Base-by-base conservation (phyloP, 2,113 vertebrate species). In the Carassius carassius region DNA sequence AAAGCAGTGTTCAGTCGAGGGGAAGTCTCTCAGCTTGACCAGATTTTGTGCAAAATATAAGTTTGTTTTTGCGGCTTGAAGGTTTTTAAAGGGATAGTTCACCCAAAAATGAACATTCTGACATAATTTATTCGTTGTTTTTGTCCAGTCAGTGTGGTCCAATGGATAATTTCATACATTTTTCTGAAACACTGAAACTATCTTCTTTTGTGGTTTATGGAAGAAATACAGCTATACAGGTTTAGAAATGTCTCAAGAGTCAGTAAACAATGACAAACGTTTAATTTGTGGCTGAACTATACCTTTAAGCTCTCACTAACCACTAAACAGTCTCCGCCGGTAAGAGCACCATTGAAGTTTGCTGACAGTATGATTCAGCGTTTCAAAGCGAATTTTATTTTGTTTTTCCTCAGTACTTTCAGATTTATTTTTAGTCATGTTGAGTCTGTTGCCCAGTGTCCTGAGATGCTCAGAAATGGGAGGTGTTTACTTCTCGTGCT, bases 11-110 rank as follows among this genome's bases (percentile, higher is more conserved):
- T 41, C 16, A n/a, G 14, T 11, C 7, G 82, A 83, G 82, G 82
- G 84, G 89, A 81, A 87, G 75, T 86, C 89, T 90, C 85, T 87
- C 89, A 91, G 73, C 86, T 73, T 63, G 72, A 82, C 25, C 63
- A 76, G 23, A 77, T 76, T 85, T 77, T 51, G 4, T 19, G n/a
- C 49, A 35, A 23, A 74, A 37, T 89, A 87, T 58, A 35, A 84
- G 65, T 85, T 75, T 41, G 58, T 84, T 77, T 84, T 81, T 67
- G 47, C 23, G 51, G 14, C 35, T 12, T 21, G 19, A 70, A 70
- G 1, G 17, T 69, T 69, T 35, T 69, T 17, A 25, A 56, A 19
- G 16, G 54, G 17, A 19, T 19, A 56, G 54, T 58, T 58, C 19
- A 21, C 54, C 56, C 19, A 58, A 58, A 21, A 58, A 58, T 21